A percentile compares a stretch with the other conserved stretches of the same genome.
phyloP scores from a whole-genome alignment of 2,797 vertebrate species.

The Salarias fasciatus region DNA sequence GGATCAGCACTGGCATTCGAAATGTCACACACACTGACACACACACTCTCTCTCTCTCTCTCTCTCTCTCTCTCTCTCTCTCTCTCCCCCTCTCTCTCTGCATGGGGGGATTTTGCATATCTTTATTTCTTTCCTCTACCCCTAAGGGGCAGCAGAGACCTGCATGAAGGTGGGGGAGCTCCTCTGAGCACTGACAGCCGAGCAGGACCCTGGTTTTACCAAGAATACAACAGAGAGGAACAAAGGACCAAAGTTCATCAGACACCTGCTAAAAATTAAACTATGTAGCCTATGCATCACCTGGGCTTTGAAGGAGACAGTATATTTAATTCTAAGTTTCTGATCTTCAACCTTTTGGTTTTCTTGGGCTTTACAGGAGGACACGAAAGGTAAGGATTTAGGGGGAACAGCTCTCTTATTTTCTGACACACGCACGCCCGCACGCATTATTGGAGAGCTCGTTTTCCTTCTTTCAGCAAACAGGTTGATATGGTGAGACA shows the following conservation, averaged over 20 bases:
- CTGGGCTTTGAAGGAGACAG: background rate
- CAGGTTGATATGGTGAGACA: conserved; percentile 63
- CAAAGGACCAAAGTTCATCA: conserved; percentile 59
- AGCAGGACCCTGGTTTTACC: conserved; percentile 30
- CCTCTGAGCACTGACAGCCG: conserved; percentile 39
- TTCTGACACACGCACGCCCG: background rate
- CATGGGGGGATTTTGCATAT: too few species aligned
- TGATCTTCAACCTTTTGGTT: background rate
- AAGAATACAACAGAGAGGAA: conserved; percentile 33
- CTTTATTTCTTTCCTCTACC: conserved; percentile 50
- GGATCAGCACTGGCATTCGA: conserved; percentile 65
- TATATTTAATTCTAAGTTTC: background rate
- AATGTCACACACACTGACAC: too few species aligned
- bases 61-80: too few species aligned
- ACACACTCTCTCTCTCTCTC: too few species aligned
- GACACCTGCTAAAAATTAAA: conserved; percentile 31
- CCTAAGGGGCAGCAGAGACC: conserved; percentile 83
- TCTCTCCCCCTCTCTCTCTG: too few species aligned
- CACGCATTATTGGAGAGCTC: conserved; percentile 31
- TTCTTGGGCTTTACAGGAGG: conserved; percentile 13
- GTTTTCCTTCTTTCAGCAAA: conserved; percentile 70
- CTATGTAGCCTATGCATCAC: background rate
- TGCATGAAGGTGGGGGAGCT: conserved; percentile 50
- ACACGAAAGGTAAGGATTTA: conserved; percentile 17
- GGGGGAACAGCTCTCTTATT: conserved; percentile 19